Conservation (phyloP, 2,888 invertebrate species). For the Rutpela maculata region DNA sequence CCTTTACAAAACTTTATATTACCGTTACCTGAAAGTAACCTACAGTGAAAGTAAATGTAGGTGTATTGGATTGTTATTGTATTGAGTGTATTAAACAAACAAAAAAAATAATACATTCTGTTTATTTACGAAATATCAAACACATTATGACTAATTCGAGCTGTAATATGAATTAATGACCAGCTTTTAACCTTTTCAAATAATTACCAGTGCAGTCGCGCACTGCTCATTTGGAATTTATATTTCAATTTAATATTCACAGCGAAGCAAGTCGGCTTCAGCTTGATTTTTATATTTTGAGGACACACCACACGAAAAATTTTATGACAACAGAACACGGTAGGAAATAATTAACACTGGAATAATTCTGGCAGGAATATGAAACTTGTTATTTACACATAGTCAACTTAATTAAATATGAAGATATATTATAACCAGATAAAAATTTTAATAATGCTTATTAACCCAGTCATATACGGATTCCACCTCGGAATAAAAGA, state of each 20-base stretch:
- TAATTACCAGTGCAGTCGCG: slow-evolving; percentile 7
- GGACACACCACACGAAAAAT: background rate
- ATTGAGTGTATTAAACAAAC: no score
- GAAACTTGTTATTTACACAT: background rate
- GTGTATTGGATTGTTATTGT: no score
- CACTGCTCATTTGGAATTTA: slow-evolving; percentile 7
- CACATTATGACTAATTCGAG: background rate
- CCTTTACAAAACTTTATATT: no score
- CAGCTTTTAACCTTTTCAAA: background rate
- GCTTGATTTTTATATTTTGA: background rate
- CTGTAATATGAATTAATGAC: slow-evolving; percentile 1
- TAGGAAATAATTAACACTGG: background rate
- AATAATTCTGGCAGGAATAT: background rate
- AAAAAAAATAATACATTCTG: background rate
- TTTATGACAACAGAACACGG: background rate
- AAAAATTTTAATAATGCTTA: no score
- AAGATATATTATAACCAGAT: no score
- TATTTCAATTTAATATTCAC: slow-evolving; percentile 2
- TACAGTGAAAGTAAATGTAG: no score
- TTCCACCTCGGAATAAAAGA: no score
- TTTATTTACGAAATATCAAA: background rate
- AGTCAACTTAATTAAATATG: no score
- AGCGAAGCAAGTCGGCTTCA: background rate
- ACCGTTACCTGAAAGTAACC: no score
- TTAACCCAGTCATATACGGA: no score